Percentiles rank a stretch among this genome's conserved stretches.
These are phyloP conservation scores for Cancer borealis DNA, from an alignment of 2,888 invertebrate genomes.

Conservation along the genomic window DNA sequence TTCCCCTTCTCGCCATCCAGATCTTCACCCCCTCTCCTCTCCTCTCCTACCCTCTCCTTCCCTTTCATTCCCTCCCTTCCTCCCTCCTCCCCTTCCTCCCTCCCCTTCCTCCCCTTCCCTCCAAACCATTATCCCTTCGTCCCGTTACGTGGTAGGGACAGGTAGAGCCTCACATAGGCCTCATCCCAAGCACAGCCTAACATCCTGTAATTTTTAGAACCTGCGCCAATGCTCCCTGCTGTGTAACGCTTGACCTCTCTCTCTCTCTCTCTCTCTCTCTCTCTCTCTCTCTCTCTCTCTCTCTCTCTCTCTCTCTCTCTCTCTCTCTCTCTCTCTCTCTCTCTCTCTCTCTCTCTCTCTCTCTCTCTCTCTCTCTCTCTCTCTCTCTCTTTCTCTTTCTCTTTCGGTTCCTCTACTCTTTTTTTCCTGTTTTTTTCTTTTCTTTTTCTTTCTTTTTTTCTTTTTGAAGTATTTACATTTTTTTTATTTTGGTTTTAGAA, in stretches of 20 bases:
- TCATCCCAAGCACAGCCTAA: conserved; percentile 4
- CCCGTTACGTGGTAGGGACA: conserved; percentile 30
- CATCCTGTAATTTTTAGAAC: background rate
- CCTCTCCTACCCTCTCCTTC: background rate
- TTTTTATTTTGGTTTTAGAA: too few relatives aligned
- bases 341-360: background rate
- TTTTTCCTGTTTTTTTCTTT: background rate
- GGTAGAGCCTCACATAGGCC: background rate
- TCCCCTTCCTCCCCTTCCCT: background rate
- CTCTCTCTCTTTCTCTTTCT: background rate
- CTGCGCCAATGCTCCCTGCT: background rate
- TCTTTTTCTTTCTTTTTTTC: background rate
- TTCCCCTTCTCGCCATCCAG: background rate
- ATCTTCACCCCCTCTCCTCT: background rate
- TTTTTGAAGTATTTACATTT: too few relatives aligned
- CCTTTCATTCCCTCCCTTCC: background rate
- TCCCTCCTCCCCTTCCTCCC: background rate
- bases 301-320: background rate
- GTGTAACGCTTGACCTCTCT: background rate
- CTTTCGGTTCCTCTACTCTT: background rate
- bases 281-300: background rate
- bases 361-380: background rate
- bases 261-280: too few relatives aligned
- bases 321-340: background rate
- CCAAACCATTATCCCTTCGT: conserved; percentile 18